These are phyloP conservation scores for Catalaphyllia jardinei DNA, from an alignment of 64 coral and sea anemone species.

Conservation along the genomic window DNA sequence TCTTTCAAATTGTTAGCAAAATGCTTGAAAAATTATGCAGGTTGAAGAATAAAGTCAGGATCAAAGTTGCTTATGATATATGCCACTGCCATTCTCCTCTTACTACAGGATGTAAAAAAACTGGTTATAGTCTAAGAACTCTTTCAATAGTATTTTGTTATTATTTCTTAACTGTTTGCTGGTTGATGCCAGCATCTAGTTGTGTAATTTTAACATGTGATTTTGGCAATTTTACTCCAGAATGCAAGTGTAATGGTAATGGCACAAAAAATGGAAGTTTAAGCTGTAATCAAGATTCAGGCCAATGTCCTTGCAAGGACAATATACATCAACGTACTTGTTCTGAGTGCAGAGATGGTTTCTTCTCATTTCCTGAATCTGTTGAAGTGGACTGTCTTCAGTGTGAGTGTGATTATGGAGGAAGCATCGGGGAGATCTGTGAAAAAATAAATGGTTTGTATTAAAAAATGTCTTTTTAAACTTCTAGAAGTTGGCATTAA, in stretches of 20 bases:
- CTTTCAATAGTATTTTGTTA: no score
- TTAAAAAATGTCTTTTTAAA: neutral
- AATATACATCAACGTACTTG: constrained; percentile 80
- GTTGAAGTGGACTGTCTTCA: constrained; percentile 61
- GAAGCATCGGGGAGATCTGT: constrained; percentile 73
- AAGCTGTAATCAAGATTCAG: constrained; percentile 71
- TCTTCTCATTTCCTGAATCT: constrained; percentile 64
- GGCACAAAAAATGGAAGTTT: constrained; percentile 86
- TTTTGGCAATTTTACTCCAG: constrained; percentile 19
- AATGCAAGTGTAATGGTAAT: constrained; percentile 60
- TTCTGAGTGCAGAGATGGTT: constrained; percentile 84
- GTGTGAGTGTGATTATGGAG: constrained; percentile 97
- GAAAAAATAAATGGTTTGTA: constrained; percentile 83
- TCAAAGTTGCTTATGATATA: no score
- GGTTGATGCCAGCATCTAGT: neutral
- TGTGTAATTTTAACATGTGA: neutral
- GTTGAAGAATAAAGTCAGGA: no score
- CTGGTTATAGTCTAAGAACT: no score
- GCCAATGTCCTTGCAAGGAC: constrained; percentile 87
- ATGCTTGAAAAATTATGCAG: no score
- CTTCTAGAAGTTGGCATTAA: no score
- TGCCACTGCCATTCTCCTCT: no score
- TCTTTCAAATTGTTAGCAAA: no score
- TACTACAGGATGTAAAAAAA: no score
- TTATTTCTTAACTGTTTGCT: no score